A percentile compares a stretch with the other conserved stretches of the same genome.
Conservation (phyloP, 2,797 vertebrate species). For the Melopsittacus undulatus region DNA sequence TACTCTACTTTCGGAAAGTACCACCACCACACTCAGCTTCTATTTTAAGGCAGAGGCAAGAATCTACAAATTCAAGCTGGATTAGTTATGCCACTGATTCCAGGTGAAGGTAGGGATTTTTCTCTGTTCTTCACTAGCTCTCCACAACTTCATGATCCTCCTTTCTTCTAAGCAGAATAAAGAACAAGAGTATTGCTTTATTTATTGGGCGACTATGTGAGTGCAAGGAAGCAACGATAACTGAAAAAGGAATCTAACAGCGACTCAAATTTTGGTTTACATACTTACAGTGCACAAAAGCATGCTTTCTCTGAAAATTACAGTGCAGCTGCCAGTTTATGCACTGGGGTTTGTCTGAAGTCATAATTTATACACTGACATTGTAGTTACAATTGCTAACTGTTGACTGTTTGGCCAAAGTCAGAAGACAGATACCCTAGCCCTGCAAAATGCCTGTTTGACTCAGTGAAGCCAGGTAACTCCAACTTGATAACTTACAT, state of each 20-base stretch:
- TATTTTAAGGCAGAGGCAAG: neutral
- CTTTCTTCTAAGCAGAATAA: neutral
- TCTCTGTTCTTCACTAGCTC: neutral
- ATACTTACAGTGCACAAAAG: neutral
- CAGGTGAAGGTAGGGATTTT: neutral
- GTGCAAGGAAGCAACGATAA: neutral
- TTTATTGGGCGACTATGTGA: neutral
- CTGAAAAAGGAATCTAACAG: neutral
- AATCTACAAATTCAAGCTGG: neutral
- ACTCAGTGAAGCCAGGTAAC: neutral
- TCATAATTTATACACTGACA: neutral
- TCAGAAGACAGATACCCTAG: neutral
- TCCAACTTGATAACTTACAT: neutral
- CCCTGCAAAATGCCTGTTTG: neutral
- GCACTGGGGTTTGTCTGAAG: neutral
- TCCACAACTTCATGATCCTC: neutral
- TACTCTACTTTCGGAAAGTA: conserved; percentile 19
- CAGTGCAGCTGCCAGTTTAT: neutral
- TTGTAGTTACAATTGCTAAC: neutral
- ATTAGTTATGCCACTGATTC: neutral
- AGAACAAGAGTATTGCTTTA: neutral
- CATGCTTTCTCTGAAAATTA: neutral
- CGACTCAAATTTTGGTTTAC: neutral
- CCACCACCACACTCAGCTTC: neutral
- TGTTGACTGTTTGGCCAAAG: neutral